These are phyloP conservation scores for Lumbricus terrestris DNA, from an alignment of 2,888 invertebrate species.

Conservation along the genomic window DNA sequence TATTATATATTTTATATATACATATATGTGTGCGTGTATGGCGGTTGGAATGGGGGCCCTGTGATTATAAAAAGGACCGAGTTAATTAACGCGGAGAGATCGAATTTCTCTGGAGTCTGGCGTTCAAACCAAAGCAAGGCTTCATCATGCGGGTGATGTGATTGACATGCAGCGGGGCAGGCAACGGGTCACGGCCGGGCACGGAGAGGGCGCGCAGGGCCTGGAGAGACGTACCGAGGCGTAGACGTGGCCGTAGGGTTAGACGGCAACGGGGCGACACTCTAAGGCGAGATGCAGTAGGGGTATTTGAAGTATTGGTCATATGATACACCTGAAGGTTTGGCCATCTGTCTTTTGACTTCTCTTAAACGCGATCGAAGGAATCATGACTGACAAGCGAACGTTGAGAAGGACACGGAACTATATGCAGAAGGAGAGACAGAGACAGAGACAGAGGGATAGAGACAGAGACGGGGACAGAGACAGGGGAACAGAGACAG, in stretches of 20 bases:
- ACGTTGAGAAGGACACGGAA: background rate
- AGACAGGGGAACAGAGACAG: too few species aligned
- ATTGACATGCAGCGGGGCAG: background rate
- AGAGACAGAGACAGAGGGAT: background rate
- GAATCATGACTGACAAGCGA: background rate
- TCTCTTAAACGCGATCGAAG: background rate
- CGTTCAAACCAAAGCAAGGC: background rate
- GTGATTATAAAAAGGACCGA: background rate
- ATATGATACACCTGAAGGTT: background rate
- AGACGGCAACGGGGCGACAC: background rate
- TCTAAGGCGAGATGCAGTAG: background rate
- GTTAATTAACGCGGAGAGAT: background rate
- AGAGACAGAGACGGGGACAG: too few species aligned
- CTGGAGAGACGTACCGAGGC: background rate
- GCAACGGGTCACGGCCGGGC: background rate
- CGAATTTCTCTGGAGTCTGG: background rate
- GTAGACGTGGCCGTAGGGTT: background rate
- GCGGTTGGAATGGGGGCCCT: background rate
- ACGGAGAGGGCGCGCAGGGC: background rate
- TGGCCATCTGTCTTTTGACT: background rate
- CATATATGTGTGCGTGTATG: background rate
- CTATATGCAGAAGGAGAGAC: background rate
- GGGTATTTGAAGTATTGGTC: conserved; percentile 17
- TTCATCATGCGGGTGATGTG: background rate
- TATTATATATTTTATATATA: too few species aligned